A percentile compares a stretch with the other conserved stretches of the same genome.
phyloP scores from a whole-genome alignment of 2,797 vertebrate species.

The Chelmon rostratus region DNA sequence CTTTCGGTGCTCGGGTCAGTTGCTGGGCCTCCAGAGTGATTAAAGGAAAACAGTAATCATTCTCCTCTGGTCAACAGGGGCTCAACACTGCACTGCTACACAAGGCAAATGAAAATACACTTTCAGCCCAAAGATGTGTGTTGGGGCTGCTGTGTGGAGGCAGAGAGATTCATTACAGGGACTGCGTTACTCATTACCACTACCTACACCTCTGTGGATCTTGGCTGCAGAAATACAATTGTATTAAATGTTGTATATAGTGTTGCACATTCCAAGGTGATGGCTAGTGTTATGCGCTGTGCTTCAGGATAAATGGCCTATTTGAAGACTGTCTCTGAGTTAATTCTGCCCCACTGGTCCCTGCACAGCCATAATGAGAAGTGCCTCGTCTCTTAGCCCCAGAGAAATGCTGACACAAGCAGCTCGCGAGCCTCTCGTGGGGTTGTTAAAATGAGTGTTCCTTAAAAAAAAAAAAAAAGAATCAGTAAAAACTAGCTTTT shows the following conservation, averaged over 20 bases:
- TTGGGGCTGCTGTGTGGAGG: background rate
- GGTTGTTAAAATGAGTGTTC: constrained; percentile 15
- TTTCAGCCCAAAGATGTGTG: constrained; percentile 8
- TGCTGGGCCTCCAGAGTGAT: background rate
- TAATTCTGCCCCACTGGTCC: constrained; percentile 40
- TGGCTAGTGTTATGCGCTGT: constrained; percentile 8
- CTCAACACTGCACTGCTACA: background rate
- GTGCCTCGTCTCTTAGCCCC: constrained; percentile 37
- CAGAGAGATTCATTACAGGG: background rate
- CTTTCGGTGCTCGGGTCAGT: background rate
- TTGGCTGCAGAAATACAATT: background rate
- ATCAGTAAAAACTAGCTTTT: constrained; percentile 13
- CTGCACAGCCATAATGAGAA: constrained; percentile 41
- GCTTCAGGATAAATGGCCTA: constrained; percentile 33
- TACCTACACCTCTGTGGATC: constrained; percentile 10
- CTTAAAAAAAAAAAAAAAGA: constrained; percentile 16
- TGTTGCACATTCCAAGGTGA: background rate
- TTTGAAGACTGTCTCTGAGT: constrained; percentile 28
- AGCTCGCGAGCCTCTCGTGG: background rate
- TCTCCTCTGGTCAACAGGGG: constrained; percentile 7
- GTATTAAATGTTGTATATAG: constrained; percentile 15
- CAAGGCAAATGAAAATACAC: constrained; percentile 3
- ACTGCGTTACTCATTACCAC: constrained; percentile 19
- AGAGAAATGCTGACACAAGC: constrained; percentile 56
- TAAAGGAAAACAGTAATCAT: constrained; percentile 1